Evolutionary conservation across 2,888 invertebrate genomes (phyloP).

Genomic region (Dynastes grantii): DNA sequence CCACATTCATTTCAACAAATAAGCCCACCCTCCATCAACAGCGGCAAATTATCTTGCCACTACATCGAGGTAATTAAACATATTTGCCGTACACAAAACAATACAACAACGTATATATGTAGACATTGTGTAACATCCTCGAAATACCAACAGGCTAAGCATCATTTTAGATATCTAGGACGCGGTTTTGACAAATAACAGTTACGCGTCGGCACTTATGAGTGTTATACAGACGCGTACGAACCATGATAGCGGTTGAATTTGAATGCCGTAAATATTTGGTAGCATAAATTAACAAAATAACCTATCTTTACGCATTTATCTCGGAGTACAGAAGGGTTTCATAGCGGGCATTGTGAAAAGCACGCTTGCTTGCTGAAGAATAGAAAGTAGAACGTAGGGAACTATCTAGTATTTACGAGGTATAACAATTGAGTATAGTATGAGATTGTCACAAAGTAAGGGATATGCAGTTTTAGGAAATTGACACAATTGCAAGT

Average conservation of each 20-base stretch:
- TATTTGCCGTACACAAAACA: conserved; percentile 7
- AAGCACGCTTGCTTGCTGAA: background rate
- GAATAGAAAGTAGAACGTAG: background rate
- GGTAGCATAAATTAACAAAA: conserved; percentile 33
- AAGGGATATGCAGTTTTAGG: too few species aligned
- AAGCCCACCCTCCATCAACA: too few species aligned
- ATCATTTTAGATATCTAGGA: conserved; percentile 18
- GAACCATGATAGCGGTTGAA: background rate
- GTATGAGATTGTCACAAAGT: too few species aligned
- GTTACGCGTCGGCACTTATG: background rate
- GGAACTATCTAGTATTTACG: background rate
- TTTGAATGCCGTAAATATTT: conserved; percentile 40
- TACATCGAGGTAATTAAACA: conserved; percentile 30
- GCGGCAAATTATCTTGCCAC: too few species aligned
- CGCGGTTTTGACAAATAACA: conserved; percentile 22
- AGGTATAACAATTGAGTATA: background rate
- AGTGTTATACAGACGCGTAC: background rate
- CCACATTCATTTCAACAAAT: too few species aligned
- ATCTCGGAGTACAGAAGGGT: background rate
- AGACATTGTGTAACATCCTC: background rate
- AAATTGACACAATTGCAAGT: too few species aligned
- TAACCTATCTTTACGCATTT: conserved; percentile 36
- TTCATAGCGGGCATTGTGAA: background rate
- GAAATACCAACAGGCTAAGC: conserved; percentile 29
- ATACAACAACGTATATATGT: background rate